phyloP scores from a whole-genome alignment of 2,113 vertebrate genomes.

The Melanerpes aurifrons region DNA sequence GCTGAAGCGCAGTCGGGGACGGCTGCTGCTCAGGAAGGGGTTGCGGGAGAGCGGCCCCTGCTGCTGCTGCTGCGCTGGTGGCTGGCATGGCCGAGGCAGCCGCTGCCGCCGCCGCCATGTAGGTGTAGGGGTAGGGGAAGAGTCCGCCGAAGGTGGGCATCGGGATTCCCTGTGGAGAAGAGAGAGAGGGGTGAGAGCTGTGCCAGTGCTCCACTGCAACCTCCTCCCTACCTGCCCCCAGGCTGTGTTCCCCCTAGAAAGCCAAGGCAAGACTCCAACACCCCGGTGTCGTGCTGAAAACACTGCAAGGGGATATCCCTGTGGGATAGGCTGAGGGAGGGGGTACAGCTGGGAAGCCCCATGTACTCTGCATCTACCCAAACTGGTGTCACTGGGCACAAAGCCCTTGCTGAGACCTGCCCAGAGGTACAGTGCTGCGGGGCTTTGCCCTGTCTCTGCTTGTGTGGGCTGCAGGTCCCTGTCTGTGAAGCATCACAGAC shows the following conservation, averaged over 20 bases:
- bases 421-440: background rate
- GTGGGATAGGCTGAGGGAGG: background rate
- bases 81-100: constrained; percentile 91
- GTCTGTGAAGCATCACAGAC: background rate
- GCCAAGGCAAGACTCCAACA: accelerated
- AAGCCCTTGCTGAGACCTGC: background rate
- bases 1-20: constrained; percentile 93
- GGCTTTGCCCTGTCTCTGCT: background rate
- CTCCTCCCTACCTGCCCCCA: background rate
- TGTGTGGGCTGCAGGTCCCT: accelerated
- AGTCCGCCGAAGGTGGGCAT: constrained; percentile 97
- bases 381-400: background rate
- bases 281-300: background rate
- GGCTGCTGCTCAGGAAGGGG: constrained; percentile 89
- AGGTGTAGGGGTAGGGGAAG: constrained; percentile 97
- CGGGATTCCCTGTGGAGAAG: constrained; percentile 89
- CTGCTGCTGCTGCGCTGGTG: constrained; percentile 71
- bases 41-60: constrained; percentile 88
- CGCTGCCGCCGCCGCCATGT: constrained; percentile 94
- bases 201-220: accelerated
- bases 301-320: accelerated
- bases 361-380: accelerated
- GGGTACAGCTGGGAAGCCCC: background rate
- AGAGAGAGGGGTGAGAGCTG: background rate
- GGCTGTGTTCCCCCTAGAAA: background rate